Conservation (phyloP, 2,113 vertebrate genomes). For the Pangasianodon gigas region DNA sequence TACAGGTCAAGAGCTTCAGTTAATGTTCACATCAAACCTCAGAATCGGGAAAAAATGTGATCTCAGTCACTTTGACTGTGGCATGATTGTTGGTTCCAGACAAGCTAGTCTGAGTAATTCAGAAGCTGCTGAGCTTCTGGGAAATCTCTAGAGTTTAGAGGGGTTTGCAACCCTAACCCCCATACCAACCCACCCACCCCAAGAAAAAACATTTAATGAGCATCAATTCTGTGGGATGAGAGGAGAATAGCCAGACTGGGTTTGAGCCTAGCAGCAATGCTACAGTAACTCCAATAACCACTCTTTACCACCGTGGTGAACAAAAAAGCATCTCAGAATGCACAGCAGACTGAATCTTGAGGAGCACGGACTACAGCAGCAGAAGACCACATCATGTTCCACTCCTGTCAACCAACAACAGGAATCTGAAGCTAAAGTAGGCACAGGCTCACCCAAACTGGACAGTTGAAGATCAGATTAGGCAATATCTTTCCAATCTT, state of each 20-base stretch:
- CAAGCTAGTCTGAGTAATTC: neutral
- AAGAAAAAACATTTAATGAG: neutral
- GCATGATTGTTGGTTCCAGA: neutral
- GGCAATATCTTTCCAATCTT: neutral
- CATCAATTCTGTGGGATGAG: neutral
- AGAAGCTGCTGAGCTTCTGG: neutral
- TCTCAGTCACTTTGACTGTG: neutral
- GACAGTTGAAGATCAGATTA: neutral
- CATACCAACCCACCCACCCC: too few species aligned
- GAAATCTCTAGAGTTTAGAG: neutral
- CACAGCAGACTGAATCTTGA: neutral
- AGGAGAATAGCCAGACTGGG: neutral
- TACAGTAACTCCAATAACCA: neutral
- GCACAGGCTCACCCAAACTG: neutral
- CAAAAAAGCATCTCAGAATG: neutral
- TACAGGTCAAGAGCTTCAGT: neutral
- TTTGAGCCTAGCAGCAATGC: neutral
- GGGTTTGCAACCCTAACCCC: too few species aligned
- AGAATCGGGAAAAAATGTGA: neutral
- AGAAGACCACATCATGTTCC: neutral
- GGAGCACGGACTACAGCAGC: neutral
- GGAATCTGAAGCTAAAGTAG: neutral
- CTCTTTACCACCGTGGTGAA: neutral
- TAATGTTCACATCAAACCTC: neutral
- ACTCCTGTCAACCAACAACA: neutral